Percentiles rank a stretch among this genome's conserved stretches.
phyloP scores from a whole-genome alignment of 2,888 invertebrate species.

The Aethes cnicana region DNA sequence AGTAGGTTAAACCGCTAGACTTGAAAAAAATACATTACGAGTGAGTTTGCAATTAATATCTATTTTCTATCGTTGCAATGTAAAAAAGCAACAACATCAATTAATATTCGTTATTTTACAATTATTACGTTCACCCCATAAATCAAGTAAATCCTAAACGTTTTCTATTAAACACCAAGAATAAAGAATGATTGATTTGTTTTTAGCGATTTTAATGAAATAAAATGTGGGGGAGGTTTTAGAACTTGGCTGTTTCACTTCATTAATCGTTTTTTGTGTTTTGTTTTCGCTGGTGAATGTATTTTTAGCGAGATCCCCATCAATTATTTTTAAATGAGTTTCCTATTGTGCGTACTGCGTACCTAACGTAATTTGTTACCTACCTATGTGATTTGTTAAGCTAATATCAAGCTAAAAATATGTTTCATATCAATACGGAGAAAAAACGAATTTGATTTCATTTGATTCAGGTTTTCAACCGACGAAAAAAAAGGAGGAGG shows the following conservation, averaged over 20 bases:
- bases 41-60: slow-evolving; percentile 16
- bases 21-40: background rate
- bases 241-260: slow-evolving; percentile 14
- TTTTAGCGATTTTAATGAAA: slow-evolving; percentile 22
- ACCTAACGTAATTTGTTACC: no score
- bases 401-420: no score
- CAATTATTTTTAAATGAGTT: no score
- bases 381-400: no score
- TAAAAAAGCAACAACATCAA: slow-evolving; percentile 37
- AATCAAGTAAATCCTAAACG: slow-evolving; percentile 25
- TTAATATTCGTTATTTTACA: slow-evolving; percentile 46
- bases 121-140: slow-evolving; percentile 39
- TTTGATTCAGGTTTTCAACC: no score
- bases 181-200: slow-evolving; percentile 30
- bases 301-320: no score
- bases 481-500: no score
- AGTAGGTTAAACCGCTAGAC: background rate
- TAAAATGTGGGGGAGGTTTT: slow-evolving; percentile 12
- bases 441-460: no score
- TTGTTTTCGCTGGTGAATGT: no score
- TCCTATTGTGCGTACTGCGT: no score
- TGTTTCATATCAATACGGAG: no score
- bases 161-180: slow-evolving; percentile 26
- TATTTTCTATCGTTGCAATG: slow-evolving; percentile 9
- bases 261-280: slow-evolving; percentile 6